Conservation (phyloP, 2,888 invertebrate species). For the Cataglyphis rosenhaueri region DNA sequence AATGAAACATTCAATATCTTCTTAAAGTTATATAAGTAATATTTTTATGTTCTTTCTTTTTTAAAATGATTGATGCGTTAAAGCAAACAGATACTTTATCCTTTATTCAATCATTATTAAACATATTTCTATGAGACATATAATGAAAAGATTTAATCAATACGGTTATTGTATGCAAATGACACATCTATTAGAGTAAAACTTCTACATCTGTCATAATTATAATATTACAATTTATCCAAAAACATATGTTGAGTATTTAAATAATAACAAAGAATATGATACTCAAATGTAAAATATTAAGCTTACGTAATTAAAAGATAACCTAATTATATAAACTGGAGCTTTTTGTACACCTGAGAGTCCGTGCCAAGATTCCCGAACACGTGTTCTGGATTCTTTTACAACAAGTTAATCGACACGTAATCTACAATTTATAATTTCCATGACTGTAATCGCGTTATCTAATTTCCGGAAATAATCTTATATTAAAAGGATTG, state of each 20-base stretch:
- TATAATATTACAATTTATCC: neutral
- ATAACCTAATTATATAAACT: slow-evolving; percentile 24
- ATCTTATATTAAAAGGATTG: neutral
- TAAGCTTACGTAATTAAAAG: slow-evolving; percentile 33
- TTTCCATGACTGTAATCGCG: neutral
- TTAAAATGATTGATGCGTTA: neutral
- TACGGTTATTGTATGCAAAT: neutral
- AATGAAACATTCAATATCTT: neutral
- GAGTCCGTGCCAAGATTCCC: slow-evolving; percentile 28
- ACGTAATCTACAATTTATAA: neutral
- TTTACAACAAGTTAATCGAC: neutral
- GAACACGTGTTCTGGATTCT: slow-evolving; percentile 20
- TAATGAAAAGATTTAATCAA: neutral
- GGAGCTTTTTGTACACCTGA: slow-evolving; percentile 5
- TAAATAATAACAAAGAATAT: neutral
- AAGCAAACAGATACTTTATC: neutral
- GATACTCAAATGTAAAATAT: neutral
- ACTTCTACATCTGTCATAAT: neutral
- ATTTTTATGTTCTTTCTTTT: neutral
- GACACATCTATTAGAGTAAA: neutral
- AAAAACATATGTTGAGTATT: neutral
- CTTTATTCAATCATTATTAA: neutral
- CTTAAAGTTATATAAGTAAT: neutral
- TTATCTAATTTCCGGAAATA: neutral
- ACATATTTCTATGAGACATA: neutral